Base-by-base conservation (phyloP, 2,888 invertebrate species). In the Drosophila mettleri region DNA sequence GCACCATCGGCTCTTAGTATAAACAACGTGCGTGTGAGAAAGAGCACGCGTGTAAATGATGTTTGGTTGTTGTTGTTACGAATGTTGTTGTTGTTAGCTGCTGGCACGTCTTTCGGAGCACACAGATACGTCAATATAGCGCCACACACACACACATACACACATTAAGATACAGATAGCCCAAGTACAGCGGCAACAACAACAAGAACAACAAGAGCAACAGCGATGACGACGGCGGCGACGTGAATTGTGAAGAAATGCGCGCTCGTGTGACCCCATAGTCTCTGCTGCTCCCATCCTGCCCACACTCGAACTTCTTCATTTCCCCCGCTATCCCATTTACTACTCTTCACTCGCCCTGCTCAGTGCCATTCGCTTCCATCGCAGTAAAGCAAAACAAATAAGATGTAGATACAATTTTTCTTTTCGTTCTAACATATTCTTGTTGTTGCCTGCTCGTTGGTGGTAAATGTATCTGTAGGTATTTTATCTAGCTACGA, bases 341-440 rank as follows among this genome's bases (percentile, higher is more conserved):
- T 3, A 29, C 14, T 10, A 7, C 20, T 45, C 45, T 49, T 3
- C 33, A 16, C 31, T 54, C 55, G 16, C 10, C 31, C 22, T 36
- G 31, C 31, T 36, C 18, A 34, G 43, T 51, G 14, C 29, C 43
- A 27, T 43, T 34, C 43, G 58, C 57, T 59, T 33, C 41, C 59
- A 46, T 61, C 63, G 57, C 59, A 54, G 53, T 64, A 74, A 80
- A 76, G 80, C 78, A 78, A 74, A 79, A 80, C 74, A 84, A 90
- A 89, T 81, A 79, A 89, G 85, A 91, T 89, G 82, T 91, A 90
- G 90, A 90, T 91, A 90, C 90, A 90, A 66, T 82, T 86, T 90
- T 89, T 87, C 74, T 80, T 70, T 69, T 45, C 69, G 64, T 84
- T 87, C 66, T 67, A 74, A 65, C 74, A 62, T 48, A 46, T 62